Percentiles rank a stretch among this genome's conserved stretches.
Conservation (phyloP, 2,113 vertebrate genomes). For the Bucco capensis region DNA sequence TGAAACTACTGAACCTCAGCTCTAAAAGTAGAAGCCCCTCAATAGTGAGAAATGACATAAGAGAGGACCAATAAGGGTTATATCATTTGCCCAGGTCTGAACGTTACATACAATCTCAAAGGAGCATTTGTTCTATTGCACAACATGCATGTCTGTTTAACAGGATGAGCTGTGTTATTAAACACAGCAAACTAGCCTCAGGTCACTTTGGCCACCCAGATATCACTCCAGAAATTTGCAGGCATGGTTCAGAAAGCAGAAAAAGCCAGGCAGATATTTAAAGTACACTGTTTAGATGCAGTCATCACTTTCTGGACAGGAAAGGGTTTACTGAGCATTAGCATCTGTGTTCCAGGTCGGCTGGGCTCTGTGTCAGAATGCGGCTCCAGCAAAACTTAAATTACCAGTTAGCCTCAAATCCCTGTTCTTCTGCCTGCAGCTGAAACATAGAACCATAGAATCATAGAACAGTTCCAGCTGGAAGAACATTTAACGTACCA, state of each 20-base stretch:
- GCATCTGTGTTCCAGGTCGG: not conserved
- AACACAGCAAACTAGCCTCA: not conserved
- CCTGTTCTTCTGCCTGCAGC: not conserved
- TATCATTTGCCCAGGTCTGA: not conserved
- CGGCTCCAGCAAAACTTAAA: not conserved
- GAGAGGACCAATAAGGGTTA: not conserved
- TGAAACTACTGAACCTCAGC: not conserved
- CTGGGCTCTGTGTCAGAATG: not conserved
- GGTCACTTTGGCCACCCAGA: not conserved
- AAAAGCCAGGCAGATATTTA: not conserved
- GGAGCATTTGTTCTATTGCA: rapidly evolving
- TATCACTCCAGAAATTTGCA: not conserved
- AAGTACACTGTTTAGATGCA: not conserved
- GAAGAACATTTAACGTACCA: too few species aligned
- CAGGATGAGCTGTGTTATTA: not conserved
- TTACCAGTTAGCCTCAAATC: not conserved
- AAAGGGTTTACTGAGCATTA: not conserved
- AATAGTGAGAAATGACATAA: not conserved
- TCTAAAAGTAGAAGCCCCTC: not conserved
- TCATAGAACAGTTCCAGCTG: too few species aligned
- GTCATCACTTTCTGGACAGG: not conserved
- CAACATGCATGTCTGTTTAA: rapidly evolving
- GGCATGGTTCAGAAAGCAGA: not conserved
- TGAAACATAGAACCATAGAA: too few species aligned
- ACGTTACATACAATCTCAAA: not conserved